Base-by-base conservation (phyloP, 2,797 vertebrate genomes). In the Anniella stebbinsi region DNA sequence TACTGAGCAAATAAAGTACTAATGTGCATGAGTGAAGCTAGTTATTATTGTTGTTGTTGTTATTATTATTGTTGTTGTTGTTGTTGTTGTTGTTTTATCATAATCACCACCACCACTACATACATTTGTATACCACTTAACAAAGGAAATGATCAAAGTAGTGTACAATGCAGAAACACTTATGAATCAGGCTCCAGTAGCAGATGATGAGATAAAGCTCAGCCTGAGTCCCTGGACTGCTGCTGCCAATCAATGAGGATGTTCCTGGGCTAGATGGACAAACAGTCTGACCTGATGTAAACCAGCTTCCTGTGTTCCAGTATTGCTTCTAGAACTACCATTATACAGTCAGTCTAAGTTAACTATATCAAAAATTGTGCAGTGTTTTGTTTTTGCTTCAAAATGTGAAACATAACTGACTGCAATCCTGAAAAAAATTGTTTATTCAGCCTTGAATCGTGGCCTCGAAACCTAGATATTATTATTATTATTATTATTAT, bases 381-480 rank as follows among this genome's bases (percentile, higher is more conserved):
- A 28, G 23, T 67, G 66, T 67, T 28, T 66, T 23, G 25, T 70
- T 70, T 7, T 33, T n/a, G 10, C 25, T 75, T 76, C 38, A 25
- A 76, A 28, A 30, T 17, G 41, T 5, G 3, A 2, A 45, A 1
- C 30, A 69, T 48, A 45, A 45, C n/a, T 1, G 51, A 66, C 21
- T 67, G 28, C 67, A 28, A 80, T 88, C 92, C 91, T 91, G 80
- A 86, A 93, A 91, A 41, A 0, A 81, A 3, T 21, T 87, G 66
- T 57, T 95, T 63, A 78, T 86, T 85, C 92, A 93, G 28, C 88
- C 60, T 25, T 82, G 82, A 94, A 63, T 30, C 23, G 72, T 57
- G 63, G 80, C 88, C 81, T 93, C 33, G 87, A 87, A 54, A 87
- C 30, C 41, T 28, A 77, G 7, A 25, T 66, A 33, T 8, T 33